A percentile compares a stretch with the other conserved stretches of the same genome.
Conservation (phyloP, 2,888 invertebrate genomes). For the Mimachlamys varia region DNA sequence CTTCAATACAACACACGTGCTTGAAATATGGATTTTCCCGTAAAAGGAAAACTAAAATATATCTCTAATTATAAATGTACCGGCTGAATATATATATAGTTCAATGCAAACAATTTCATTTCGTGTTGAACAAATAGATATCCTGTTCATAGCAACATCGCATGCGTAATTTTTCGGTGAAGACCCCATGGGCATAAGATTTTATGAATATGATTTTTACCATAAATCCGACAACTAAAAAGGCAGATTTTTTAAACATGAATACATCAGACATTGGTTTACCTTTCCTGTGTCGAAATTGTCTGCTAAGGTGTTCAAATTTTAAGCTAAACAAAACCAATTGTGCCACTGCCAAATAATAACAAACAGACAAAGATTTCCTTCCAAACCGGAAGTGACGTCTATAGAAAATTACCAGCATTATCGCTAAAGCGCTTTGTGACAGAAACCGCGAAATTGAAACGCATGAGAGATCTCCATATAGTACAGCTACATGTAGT, state of each 20-base stretch:
- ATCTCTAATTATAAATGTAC: no score
- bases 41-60: neutral
- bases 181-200: constrained; percentile 2
- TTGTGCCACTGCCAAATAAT: constrained; percentile 4
- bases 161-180: constrained; percentile 10
- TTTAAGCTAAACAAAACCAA: neutral
- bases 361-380: constrained; percentile 36
- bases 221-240: neutral
- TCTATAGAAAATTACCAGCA: neutral
- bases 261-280: neutral
- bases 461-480: neutral
- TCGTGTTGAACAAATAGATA: neutral
- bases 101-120: neutral
- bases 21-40: neutral
- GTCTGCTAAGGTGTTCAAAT: neutral
- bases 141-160: neutral
- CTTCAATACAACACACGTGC: neutral
- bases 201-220: neutral
- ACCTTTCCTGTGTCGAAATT: neutral
- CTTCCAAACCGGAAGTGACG: constrained; percentile 26
- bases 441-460: constrained; percentile 23
- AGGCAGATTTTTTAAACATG: neutral
- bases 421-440: neutral
- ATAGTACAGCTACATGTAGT: no score
- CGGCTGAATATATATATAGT: no score